Evolutionary conservation across 1,140 invertebrate species (phyloP).

Genomic region (Hypsibius dujardini): DNA sequence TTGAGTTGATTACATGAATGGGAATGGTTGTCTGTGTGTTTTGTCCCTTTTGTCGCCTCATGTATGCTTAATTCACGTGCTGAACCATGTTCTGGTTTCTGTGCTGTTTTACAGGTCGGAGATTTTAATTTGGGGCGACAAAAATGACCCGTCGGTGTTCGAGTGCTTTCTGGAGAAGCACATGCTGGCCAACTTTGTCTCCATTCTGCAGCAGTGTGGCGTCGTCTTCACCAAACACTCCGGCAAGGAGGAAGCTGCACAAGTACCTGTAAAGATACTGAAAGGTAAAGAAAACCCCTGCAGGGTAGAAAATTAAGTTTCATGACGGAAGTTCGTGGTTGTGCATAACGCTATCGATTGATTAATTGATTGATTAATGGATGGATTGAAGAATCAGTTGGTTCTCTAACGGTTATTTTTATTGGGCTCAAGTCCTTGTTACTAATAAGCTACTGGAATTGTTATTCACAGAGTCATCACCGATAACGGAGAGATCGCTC

Average conservation of each 20-base stretch:
- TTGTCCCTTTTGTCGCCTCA: no score
- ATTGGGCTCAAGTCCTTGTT: neutral
- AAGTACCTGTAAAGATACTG: no score
- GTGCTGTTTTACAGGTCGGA: slow-evolving; percentile 79
- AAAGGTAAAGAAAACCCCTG: no score
- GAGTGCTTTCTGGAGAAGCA: slow-evolving; percentile 99
- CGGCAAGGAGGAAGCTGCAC: no score
- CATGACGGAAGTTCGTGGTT: no score
- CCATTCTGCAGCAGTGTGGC: slow-evolving; percentile 70
- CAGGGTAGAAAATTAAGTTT: no score
- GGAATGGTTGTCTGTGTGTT: no score
- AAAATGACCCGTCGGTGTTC: slow-evolving; percentile 97
- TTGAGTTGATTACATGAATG: no score
- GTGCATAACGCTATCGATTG: no score
- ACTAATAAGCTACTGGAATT: neutral
- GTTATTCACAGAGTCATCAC: no score
- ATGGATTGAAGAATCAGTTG: neutral
- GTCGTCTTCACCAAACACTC: neutral
- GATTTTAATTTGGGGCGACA: slow-evolving; percentile 99
- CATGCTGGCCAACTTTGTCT: slow-evolving; percentile 92
- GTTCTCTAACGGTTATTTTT: neutral
- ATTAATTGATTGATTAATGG: no score
- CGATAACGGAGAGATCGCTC: no score
- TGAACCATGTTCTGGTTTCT: neutral
- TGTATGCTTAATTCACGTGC: neutral